These are phyloP conservation scores for Bombus terrestris DNA, from an alignment of 1,140 invertebrate species.

Conservation along the genomic window DNA sequence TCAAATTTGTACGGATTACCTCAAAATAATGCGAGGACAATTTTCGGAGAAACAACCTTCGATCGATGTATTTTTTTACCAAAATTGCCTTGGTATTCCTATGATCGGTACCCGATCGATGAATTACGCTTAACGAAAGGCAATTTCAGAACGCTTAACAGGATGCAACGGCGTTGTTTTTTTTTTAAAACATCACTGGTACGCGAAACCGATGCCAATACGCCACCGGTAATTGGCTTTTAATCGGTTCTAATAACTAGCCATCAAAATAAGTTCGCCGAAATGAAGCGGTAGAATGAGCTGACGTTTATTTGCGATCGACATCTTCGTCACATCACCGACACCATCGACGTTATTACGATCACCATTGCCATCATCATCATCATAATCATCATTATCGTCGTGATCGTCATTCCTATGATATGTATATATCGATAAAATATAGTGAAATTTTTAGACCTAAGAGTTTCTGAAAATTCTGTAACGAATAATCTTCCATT, in stretches of 20 bases:
- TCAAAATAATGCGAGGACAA: not conserved
- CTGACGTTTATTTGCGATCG: slow-evolving; percentile 42
- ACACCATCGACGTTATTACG: not conserved
- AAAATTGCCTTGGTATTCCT: not conserved
- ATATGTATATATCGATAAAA: slow-evolving; percentile 4
- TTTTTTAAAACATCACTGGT: not conserved
- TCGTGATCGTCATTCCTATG: slow-evolving; percentile 45
- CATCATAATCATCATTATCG: slow-evolving; percentile 4
- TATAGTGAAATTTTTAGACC: too few relatives aligned
- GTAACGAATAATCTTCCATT: not conserved
- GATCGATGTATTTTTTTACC: not conserved
- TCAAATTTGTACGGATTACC: not conserved
- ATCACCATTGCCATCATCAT: not conserved
- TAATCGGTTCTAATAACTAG: slow-evolving; percentile 63
- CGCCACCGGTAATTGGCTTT: slow-evolving; percentile 68
- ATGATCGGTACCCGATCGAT: not conserved
- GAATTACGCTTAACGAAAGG: slow-evolving; percentile 11
- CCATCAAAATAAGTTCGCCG: slow-evolving; percentile 39
- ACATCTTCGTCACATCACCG: slow-evolving; percentile 43
- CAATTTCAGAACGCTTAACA: slow-evolving; percentile 10
- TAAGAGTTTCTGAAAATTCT: not conserved
- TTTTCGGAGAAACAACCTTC: not conserved
- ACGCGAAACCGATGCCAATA: slow-evolving; percentile 36
- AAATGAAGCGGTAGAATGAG: slow-evolving; percentile 70
- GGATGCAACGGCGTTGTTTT: not conserved